phyloP scores from a whole-genome alignment of 2,113 vertebrate species.

The Monarcha castaneiventris region DNA sequence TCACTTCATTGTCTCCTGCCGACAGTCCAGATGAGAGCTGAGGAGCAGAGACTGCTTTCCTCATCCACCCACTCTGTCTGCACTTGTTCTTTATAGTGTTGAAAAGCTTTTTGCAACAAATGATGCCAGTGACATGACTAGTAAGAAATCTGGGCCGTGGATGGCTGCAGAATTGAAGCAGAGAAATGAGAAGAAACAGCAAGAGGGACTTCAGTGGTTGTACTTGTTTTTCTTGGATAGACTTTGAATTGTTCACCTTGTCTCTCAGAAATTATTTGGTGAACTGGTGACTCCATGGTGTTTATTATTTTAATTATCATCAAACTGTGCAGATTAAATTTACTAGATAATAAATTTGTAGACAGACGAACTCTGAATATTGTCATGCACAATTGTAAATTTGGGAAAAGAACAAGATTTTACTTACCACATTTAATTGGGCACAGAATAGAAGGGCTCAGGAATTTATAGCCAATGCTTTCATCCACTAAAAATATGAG shows the following conservation, averaged over 20 bases:
- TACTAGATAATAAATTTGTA: constrained; percentile 1
- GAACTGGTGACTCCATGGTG: neutral
- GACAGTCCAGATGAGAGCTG: neutral
- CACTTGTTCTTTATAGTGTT: neutral
- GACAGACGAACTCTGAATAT: neutral
- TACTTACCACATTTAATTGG: neutral
- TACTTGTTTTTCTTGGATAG: neutral
- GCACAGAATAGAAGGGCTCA: neutral
- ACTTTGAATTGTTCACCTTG: neutral
- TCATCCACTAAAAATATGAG: neutral
- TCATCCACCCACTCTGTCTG: neutral
- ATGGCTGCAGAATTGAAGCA: neutral
- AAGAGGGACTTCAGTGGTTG: neutral
- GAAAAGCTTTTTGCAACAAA: neutral
- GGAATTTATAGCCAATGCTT: neutral
- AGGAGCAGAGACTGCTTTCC: neutral
- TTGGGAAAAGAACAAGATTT: neutral
- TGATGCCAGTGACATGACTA: neutral
- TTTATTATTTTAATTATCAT: constrained; percentile 34
- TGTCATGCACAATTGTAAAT: neutral
- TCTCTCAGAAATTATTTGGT: neutral
- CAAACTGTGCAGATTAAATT: neutral
- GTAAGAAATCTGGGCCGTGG: neutral
- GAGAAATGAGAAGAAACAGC: neutral
- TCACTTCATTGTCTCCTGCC: neutral